Conservation (phyloP, 2,113 vertebrate species). For the Trogon surrucura region DNA sequence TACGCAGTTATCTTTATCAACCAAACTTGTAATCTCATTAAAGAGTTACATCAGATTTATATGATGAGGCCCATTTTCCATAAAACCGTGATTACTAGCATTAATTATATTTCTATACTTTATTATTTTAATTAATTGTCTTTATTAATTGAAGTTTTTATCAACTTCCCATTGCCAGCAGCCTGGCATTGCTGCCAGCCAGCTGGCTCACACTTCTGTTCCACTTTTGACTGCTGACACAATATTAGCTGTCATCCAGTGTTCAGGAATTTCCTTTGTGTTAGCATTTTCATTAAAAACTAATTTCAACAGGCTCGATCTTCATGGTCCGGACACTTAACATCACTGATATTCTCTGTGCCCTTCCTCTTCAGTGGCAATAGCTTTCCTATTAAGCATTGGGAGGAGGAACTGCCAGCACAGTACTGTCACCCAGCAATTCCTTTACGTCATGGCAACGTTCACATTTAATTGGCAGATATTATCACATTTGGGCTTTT, state of each 20-base stretch:
- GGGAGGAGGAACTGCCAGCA: not conserved
- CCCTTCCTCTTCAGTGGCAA: not conserved
- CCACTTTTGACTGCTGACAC: not conserved
- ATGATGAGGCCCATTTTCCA: not conserved
- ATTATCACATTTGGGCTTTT: not conserved
- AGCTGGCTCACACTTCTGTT: not conserved
- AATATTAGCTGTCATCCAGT: not conserved
- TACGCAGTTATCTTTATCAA: not conserved
- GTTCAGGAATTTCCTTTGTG: not conserved
- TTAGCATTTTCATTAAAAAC: not conserved
- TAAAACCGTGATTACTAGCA: not conserved
- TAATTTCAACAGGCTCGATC: not conserved
- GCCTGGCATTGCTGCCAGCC: not conserved
- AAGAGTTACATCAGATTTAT: not conserved
- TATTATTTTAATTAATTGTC: slow-evolving; percentile 24
- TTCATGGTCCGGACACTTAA: not conserved
- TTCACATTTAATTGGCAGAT: not conserved
- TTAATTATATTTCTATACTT: not conserved
- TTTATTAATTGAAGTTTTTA: not conserved
- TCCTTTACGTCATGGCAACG: accelerated
- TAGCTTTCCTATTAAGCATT: not conserved
- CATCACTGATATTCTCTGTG: not conserved
- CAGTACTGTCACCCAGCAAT: not conserved
- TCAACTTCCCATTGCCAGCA: not conserved
- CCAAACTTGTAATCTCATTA: not conserved